phyloP scores from a whole-genome alignment of 1,140 invertebrate genomes.

The Saccostrea glomerata region DNA sequence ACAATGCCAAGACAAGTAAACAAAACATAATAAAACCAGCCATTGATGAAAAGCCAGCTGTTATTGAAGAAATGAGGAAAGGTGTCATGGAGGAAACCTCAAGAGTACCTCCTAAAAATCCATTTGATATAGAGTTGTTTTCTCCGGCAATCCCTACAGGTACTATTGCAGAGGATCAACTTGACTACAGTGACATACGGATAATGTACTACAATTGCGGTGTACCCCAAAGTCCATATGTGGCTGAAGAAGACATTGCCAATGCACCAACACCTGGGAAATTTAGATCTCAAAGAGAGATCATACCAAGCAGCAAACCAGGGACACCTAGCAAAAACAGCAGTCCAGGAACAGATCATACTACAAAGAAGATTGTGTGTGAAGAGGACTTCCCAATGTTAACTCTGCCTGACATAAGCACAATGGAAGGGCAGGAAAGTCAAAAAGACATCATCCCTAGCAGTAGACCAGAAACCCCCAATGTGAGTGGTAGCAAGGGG shows the following conservation, averaged over 20 bases:
- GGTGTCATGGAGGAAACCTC: background rate
- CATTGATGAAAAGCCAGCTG: background rate
- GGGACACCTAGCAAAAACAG: background rate
- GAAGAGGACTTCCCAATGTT: constrained; percentile 3
- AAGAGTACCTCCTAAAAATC: background rate
- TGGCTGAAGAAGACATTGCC: constrained; percentile 1
- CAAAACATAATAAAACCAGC: background rate
- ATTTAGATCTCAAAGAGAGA: background rate
- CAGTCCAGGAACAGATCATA: background rate
- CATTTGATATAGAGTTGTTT: background rate
- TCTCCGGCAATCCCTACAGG: background rate
- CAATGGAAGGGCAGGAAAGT: background rate
- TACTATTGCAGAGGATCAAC: background rate
- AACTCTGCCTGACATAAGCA: too few species aligned
- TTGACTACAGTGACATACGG: constrained; percentile 12
- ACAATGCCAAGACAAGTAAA: background rate
- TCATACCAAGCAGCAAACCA: constrained; percentile 2
- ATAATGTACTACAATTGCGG: constrained; percentile 15
- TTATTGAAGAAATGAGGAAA: background rate
- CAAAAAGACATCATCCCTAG: background rate
- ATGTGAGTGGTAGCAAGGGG: background rate
- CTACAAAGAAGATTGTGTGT: background rate
- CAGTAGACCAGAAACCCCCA: background rate
- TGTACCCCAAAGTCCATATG: constrained; percentile 10
- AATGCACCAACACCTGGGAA: background rate